Base-by-base conservation (phyloP, 2,888 invertebrate species). In the Therioaphis trifolii region DNA sequence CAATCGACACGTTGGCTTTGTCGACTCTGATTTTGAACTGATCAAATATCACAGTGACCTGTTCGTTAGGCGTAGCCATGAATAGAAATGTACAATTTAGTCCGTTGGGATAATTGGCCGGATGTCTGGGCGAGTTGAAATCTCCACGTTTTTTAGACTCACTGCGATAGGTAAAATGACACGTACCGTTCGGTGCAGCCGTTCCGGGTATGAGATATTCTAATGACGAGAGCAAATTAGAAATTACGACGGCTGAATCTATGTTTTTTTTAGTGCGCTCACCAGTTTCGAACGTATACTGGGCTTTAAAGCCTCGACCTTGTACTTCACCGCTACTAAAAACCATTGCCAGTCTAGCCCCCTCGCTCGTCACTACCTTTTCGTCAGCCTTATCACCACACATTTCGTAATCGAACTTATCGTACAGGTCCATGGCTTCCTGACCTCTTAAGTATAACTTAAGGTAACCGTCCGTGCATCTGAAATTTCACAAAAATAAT, bases 181-280 rank as follows among this genome's bases (percentile, higher is more conserved):
- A 98, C 87, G 93, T 93, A 85, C 96, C 96, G 87, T 95, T 95
- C 9, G 96, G 96, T 35, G 97, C 95, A 35, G 97, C 95, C 0
- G 97, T 97, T 72, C 98, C 98, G 78, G 97, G 96, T 88, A 98
- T 96, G 86, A 94, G 94, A 89, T 96, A 97, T 90, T 97, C 97
- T 92, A 92, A 55, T 0, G 12, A 35, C 35, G 7, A 55, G 24
- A 77, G 2, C 14, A 29, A 52, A 85, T 58, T 80, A 63, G 74
- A 77, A 14, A 46, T 35, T 72, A 58, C n/a, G 69, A 69, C 29
- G 24, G 15, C 29, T 24, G 79, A 76, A 76, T 9, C 15, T 58
- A 21, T 15, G 5, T 15, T n/a, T n/a, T n/a, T n/a, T 43, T 24
- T 15, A 52, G 15, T 40, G 46, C n/a, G 86, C 86, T 86, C 86